These are phyloP conservation scores for Rhingia campestris DNA, from an alignment of 2,888 invertebrate genomes.

Conservation along the genomic window DNA sequence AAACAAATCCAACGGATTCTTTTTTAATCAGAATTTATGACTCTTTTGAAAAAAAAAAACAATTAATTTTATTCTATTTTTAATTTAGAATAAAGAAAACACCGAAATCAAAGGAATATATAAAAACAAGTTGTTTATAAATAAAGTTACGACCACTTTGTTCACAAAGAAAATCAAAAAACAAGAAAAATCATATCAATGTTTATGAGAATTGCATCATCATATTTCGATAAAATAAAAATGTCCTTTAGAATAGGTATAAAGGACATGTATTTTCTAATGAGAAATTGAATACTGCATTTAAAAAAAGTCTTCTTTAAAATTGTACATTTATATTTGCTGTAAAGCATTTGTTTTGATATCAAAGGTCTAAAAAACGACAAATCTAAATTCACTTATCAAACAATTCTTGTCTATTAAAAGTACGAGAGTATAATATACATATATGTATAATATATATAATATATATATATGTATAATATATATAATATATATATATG, in stretches of 20 bases:
- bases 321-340: no score
- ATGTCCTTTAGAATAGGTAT: background rate
- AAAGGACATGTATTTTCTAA: background rate
- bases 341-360: no score
- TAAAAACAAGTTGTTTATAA: constrained; percentile 19
- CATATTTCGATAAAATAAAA: background rate
- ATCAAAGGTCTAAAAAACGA: no score
- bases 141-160: constrained; percentile 21
- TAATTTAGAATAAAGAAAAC: constrained; percentile 6
- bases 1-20: constrained; percentile 19
- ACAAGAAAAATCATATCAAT: no score
- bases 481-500: no score
- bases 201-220: background rate
- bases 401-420: no score
- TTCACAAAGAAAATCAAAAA: background rate
- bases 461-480: no score
- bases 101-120: constrained; percentile 14
- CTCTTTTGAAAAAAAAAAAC: constrained; percentile 36
- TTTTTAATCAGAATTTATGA: constrained; percentile 40
- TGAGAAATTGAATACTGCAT: background rate
- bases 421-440: no score
- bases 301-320: no score
- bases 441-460: no score
- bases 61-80: constrained; percentile 45
- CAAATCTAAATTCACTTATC: no score